These are phyloP conservation scores for Trichacis sp. DNA, from an alignment of 2,888 invertebrate species.

Conservation along the genomic window DNA sequence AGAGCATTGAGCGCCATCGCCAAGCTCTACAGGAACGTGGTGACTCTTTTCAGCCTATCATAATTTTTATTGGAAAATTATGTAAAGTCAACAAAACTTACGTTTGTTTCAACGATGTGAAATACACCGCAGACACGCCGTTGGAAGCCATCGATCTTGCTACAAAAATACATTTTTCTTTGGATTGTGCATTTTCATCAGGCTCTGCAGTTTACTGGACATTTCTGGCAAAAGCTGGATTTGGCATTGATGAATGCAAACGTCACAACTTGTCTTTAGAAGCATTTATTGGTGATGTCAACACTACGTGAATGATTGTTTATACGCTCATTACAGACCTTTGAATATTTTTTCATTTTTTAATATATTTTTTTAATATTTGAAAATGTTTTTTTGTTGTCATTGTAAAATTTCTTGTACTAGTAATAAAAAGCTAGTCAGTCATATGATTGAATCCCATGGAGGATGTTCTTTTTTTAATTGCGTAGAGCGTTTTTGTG, in stretches of 20 bases:
- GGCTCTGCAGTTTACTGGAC: constrained; percentile 8
- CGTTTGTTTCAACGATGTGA: constrained; percentile 8
- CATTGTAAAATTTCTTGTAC: too few relatives aligned
- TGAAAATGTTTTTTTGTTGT: constrained; percentile 16
- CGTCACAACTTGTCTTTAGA: neutral
- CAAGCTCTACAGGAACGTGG: neutral
- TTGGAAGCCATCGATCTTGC: constrained; percentile 15
- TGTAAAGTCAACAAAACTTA: constrained; percentile 1
- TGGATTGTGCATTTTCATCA: constrained; percentile 15
- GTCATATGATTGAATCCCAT: constrained; percentile 6
- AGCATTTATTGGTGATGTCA: neutral
- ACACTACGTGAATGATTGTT: neutral
- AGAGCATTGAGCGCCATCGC: neutral
- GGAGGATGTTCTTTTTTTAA: neutral
- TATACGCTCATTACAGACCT: neutral
- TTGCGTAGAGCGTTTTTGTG: neutral
- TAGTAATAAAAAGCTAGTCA: neutral
- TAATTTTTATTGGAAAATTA: constrained; percentile 6
- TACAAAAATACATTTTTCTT: constrained; percentile 15
- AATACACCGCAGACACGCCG: constrained; percentile 6
- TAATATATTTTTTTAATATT: too few relatives aligned
- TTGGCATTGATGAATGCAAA: neutral
- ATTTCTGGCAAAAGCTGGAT: too few relatives aligned
- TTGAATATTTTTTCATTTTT: too few relatives aligned
- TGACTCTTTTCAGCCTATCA: neutral